phyloP scores from a whole-genome alignment of 2,888 invertebrate genomes.

The Dorcus parallelipipedus region DNA sequence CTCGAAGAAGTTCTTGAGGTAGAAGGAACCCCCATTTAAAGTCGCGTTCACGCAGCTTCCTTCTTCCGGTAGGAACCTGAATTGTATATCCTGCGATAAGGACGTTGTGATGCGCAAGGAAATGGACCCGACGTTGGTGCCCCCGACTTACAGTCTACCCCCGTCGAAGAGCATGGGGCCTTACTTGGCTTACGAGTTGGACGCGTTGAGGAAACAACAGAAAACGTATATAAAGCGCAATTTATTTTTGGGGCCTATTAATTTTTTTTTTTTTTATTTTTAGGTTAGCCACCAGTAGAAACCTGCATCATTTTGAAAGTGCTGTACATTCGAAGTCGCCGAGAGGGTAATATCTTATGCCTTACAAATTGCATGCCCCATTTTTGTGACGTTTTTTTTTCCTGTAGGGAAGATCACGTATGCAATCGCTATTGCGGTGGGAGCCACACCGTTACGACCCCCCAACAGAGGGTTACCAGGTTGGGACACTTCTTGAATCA shows the following conservation, averaged over 20 bases:
- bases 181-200: constrained; percentile 69
- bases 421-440: constrained; percentile 78
- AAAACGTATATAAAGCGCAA: constrained; percentile 46
- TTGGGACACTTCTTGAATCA: constrained; percentile 63
- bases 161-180: constrained; percentile 63
- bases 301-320: constrained; percentile 33
- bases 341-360: background rate
- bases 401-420: constrained; percentile 48
- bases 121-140: constrained; percentile 49
- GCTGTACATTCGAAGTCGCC: constrained; percentile 33
- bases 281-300: constrained; percentile 45
- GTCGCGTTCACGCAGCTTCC: background rate
- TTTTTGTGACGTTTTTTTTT: background rate
- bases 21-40: constrained; percentile 8
- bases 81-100: constrained; percentile 75
- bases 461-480: constrained; percentile 66
- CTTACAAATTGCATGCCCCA: background rate
- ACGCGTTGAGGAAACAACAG: constrained; percentile 52
- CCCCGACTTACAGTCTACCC: constrained; percentile 54
- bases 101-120: constrained; percentile 68
- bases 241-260: background rate
- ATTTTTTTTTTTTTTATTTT: constrained; percentile 13
- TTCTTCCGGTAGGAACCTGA: constrained; percentile 56
- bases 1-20: constrained; percentile 64
- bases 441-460: constrained; percentile 69